Evolutionary conservation across 2,113 vertebrate species (phyloP).

Genomic region (Bubo bubo): DNA sequence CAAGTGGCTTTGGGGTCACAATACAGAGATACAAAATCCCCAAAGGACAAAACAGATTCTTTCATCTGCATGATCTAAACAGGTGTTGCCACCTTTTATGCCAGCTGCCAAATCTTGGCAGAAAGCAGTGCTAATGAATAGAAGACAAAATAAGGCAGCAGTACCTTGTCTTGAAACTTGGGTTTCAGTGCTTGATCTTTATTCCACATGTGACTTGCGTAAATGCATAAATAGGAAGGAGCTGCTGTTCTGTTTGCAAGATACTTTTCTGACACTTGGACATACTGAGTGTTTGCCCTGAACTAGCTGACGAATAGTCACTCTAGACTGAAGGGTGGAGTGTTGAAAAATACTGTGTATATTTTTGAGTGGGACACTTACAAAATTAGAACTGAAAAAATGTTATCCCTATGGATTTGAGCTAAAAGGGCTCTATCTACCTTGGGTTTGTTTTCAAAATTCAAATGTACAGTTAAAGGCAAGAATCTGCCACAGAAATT

Average conservation of each 20-base stretch:
- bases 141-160: not conserved
- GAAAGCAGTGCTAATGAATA: not conserved
- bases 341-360: not conserved
- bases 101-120: slow-evolving; percentile 57
- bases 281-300: not conserved
- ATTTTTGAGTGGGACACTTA: not conserved
- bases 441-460: not conserved
- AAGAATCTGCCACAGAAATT: not conserved
- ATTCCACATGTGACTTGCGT: not conserved
- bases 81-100: slow-evolving; percentile 62
- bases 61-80: slow-evolving; percentile 63
- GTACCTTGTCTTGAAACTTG: not conserved
- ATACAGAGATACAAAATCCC: slow-evolving; percentile 13
- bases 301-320: not conserved
- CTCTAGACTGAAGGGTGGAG: not conserved
- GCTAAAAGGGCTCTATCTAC: not conserved
- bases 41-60: slow-evolving; percentile 11
- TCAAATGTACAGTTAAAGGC: not conserved
- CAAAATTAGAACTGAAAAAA: not conserved
- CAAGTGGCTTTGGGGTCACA: slow-evolving; percentile 15
- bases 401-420: not conserved
- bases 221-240: not conserved
- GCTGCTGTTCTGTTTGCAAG: not conserved
- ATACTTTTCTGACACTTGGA: not conserved
- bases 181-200: not conserved